These are phyloP conservation scores for Ophion obscuratus DNA, from an alignment of 2,888 invertebrate species.

Conservation along the genomic window DNA sequence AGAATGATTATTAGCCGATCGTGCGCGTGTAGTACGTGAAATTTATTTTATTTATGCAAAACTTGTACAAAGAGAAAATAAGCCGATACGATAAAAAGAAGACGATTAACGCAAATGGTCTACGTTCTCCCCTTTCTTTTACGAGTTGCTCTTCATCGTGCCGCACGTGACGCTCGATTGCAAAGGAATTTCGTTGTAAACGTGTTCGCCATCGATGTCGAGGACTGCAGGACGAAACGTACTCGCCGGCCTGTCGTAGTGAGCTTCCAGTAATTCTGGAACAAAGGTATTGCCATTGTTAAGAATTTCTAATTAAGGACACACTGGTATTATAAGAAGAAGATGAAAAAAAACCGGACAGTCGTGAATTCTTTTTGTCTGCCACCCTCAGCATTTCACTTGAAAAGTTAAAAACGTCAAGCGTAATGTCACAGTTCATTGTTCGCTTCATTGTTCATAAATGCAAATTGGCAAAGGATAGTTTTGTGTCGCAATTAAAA, in stretches of 20 bases:
- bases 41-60: constrained; percentile 42
- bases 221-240: constrained; percentile 70
- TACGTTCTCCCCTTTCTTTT: constrained; percentile 25
- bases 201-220: constrained; percentile 85
- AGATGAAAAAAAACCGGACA: not conserved
- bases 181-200: constrained; percentile 89
- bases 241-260: constrained; percentile 86
- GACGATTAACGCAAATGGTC: not conserved
- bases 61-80: constrained; percentile 42
- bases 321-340: not conserved
- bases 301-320: not conserved
- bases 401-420: no score
- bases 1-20: not conserved
- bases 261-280: constrained; percentile 86
- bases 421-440: no score
- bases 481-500: no score
- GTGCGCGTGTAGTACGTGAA: not conserved
- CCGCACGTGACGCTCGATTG: constrained; percentile 65
- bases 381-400: no score
- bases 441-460: no score
- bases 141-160: constrained; percentile 55
- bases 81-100: not conserved
- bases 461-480: no score
- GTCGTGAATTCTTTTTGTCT: no score
- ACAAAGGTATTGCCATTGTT: constrained; percentile 9